Base-by-base conservation (phyloP, 2,113 vertebrate genomes). In the Anolis sagrei region DNA sequence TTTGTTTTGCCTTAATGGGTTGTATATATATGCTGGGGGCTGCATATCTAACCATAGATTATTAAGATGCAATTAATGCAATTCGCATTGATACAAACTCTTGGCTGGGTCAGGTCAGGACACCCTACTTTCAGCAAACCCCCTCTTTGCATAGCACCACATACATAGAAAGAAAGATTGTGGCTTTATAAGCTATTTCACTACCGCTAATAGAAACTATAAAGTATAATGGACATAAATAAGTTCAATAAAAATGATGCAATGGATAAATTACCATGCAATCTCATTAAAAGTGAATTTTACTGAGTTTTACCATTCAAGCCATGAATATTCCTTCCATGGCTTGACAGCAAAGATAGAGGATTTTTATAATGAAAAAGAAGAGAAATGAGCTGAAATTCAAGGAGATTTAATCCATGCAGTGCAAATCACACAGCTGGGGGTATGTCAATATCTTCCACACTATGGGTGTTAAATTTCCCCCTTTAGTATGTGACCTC, bases 251-350 rank as follows among this genome's bases (percentile, higher is more conserved):
- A 84, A 87, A 84, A 75, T 80, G 82, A 44, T 74, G 61, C 79
- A 84, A 84, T 84, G 69, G 86, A 75, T 84, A 88, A 88, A 80
- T 84, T 80, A 75, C 81, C 75, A 51, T 39, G 44, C 76, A 80
- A 75, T 80, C 82, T 76, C 76, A 80, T 88, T 88, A 88, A 84
- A 80, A 83, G 76, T 75, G 70, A 84, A 75, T 88, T 88, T 75
- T 80, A 80, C 69, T 75, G 76, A 84, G 27, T 74, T 83, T 83
- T 79, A 74, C 54, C 6, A 78, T 75, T 75, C 44, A 75, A 83
- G 69, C 13, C 34, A 68, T 76, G 58, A 68, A 84, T 76, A 77
- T 66, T 80, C 29, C 27, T 48, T 88, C 70, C 51, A 7, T 84
- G 58, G 32, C 10, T 58, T 84, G 76, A 79, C 69, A 75, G 76